Base-by-base conservation (phyloP, 2,888 invertebrate species). In the Horisme vitalbata region DNA sequence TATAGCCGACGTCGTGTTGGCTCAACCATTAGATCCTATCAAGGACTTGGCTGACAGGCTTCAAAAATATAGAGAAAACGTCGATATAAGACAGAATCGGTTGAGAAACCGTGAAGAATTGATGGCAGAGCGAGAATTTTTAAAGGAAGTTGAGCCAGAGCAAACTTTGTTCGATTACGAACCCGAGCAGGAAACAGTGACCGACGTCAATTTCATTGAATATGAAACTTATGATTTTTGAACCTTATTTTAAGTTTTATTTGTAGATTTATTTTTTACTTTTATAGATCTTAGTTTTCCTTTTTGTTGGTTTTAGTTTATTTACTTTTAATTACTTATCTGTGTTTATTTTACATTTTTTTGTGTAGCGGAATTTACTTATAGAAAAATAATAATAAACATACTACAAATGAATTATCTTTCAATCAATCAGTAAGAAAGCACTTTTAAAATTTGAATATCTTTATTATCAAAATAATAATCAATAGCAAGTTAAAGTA, bases 21-120 rank as follows among this genome's bases (percentile, higher is more conserved):
- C 53, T 47, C 71, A 67, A 59, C 72, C 77, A 37, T 14, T 20
- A 15, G 73, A 75, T 61, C 77, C 75, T 13, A 56, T 74, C 10
- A 49, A 52, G 30, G 69, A 63, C 43, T 58, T 75, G 52, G 67
- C 75, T 11, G 54, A 61, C 24, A 39, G 55, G 8, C 61, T 77
- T 30, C 52, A 50, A 18, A 65, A 67, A 35, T 75, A 70, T 46
- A 52, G 55, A 31, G 14, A 41, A 10, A 55, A 52, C 51, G 49
- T 49, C 9, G 46, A 49, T 32, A 34, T 15, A 15, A 43, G 24
- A 12, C 44, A 63, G 11, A 51, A 49, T 21, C 45, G 15, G 30
- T 10, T 46, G 2, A 37, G 28, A 5, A 55, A 62, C 2, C 48
- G 57, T 23, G 39, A 44, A 23, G 55, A 61, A 18, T 45, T 63